Base-by-base conservation (phyloP, 2,888 invertebrate genomes). In the Panopea generosa region DNA sequence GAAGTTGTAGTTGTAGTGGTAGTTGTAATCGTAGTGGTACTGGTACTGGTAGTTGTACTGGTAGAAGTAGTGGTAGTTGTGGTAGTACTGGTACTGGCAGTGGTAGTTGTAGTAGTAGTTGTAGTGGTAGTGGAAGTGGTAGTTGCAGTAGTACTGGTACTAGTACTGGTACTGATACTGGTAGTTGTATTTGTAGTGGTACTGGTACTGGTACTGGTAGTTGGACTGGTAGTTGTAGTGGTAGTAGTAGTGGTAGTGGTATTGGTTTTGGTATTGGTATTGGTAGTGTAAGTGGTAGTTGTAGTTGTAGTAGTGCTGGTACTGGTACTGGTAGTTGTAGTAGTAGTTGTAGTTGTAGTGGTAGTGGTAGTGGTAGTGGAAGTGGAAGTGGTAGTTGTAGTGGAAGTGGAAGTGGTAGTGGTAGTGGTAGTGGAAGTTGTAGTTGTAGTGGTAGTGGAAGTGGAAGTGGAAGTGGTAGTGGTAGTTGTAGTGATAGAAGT, bases 371-470 rank as follows among this genome's bases (percentile, higher is more conserved):
- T 20, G 6, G 47, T 47, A 47, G 20, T 47, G 16, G 16, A 9
- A 20, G 18, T 47, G 16, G 47, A 9, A 20, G 47, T 47, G 16
- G 4, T 47, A 18, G 20, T 22, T 3, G 56, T 38, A 20, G 33
- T 38, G 38, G 40, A 11, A 20, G 56, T 38, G 18, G 56, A n/a
- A 40, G 38, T 20, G 20, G 14, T 29, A 7, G 40, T 56, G 20
- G 56, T 38, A 56, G 22, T 33, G 18, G 40, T 56, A 20, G 56
- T 38, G 18, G 18, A 29, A n/a, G 29, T 56, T 7, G 20, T 56
- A 20, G 56, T 38, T 1, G 38, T 56, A 7, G 18, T 20, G n/a
- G 40, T 18, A 18, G 20, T 56, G 18, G 20, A n/a, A 20, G 56
- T 56, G 18, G 38, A 33, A 20, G 22, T 56, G 16, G 38, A 9